A percentile compares a stretch with the other conserved stretches of the same genome.
Evolutionary conservation across 2,113 vertebrate species (phyloP).

Genomic region (Scartelaos histophorus): DNA sequence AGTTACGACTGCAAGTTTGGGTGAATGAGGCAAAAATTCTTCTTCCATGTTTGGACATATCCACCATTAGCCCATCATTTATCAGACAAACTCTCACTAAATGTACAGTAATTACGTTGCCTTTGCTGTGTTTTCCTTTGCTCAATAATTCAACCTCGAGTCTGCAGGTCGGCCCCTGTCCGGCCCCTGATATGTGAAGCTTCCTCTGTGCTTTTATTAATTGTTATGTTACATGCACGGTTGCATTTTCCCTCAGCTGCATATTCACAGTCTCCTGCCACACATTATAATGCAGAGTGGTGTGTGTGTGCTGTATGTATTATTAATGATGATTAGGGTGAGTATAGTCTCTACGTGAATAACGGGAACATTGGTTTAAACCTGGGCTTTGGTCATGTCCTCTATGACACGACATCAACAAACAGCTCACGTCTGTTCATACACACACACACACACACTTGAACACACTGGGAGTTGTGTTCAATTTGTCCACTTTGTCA

Average conservation of each 20-base stretch:
- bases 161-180: neutral
- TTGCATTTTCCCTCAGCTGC: constrained; percentile 1
- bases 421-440: neutral
- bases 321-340: constrained; percentile 13
- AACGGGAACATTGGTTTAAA: neutral
- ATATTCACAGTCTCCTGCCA: constrained; percentile 8
- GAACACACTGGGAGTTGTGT: constrained; percentile 6
- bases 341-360: constrained; percentile 17
- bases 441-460: neutral
- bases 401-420: constrained; percentile 14
- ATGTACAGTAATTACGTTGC: neutral
- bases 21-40: neutral
- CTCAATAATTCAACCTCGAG: neutral
- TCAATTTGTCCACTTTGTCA: constrained; percentile 10
- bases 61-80: neutral
- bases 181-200: neutral
- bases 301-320: constrained; percentile 16
- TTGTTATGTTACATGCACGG: constrained; percentile 15
- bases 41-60: neutral
- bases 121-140: neutral
- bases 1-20: too few relatives aligned
- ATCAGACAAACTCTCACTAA: neutral
- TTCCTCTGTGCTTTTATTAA: neutral
- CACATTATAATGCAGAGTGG: constrained; percentile 7
- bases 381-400: constrained; percentile 20